These are phyloP conservation scores for Aleiodes alternator DNA, from an alignment of 2,888 invertebrate genomes.

Conservation along the genomic window DNA sequence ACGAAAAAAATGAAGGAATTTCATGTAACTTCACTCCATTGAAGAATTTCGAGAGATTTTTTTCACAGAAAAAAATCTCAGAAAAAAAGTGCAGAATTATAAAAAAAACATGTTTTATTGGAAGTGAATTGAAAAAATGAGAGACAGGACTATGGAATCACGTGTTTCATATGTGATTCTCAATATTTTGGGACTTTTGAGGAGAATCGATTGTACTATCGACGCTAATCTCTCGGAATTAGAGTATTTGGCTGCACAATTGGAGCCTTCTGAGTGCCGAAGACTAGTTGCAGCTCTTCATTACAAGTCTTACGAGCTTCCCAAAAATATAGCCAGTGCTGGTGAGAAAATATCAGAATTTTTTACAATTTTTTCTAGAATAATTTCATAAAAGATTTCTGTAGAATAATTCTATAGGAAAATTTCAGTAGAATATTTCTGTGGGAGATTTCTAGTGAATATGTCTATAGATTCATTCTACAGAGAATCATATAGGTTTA, in stretches of 20 bases:
- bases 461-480: too few species aligned
- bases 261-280: constrained; percentile 79
- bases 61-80: too few species aligned
- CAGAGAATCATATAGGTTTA: too few species aligned
- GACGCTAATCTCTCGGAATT: constrained; percentile 71
- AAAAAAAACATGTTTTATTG: too few species aligned
- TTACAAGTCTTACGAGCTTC: constrained; percentile 76
- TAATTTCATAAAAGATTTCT: too few species aligned
- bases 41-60: neutral
- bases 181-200: constrained; percentile 33
- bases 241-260: constrained; percentile 78
- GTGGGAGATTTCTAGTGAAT: too few species aligned
- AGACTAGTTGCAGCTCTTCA: constrained; percentile 79
- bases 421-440: too few species aligned
- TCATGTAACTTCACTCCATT: constrained; percentile 38
- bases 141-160: neutral
- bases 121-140: too few species aligned
- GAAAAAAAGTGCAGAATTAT: neutral
- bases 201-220: constrained; percentile 57
- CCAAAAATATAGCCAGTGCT: constrained; percentile 74
- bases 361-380: neutral
- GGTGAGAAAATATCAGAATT: constrained; percentile 64
- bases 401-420: too few species aligned
- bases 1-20: constrained; percentile 42
- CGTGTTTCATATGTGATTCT: constrained; percentile 4